Evolutionary conservation across 2,113 vertebrate genomes (phyloP), one percentile per base, ranked within the genome.

Genomic region (Rhadina sibilatrix): DNA sequence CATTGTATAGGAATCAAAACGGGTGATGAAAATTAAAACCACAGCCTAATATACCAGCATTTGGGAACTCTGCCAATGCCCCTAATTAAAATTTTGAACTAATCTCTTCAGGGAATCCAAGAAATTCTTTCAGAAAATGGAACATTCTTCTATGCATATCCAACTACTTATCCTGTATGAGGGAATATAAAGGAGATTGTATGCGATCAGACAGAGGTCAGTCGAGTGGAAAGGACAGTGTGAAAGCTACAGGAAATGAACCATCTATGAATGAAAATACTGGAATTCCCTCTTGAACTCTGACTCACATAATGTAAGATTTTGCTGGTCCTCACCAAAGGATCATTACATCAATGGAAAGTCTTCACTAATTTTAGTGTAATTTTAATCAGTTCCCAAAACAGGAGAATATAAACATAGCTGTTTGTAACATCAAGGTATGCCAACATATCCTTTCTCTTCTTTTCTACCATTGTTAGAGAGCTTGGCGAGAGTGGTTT

Each of bases 201-300:
- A 89, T 56, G 77, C 4, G 24, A 94, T 96, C 96, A 96, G 94
- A 89, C 90, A 93, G 92, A 96, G 90, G 90, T 84, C 94, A 92
- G 57, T 92, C 52, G 10, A 95, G 90, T 95, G 93, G 90, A 96
- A 96, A 96, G 96, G 90, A 95, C 94, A 95, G 92, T 89, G 80
- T 95, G 92, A 92, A 94, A 89, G 88, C 93, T 90, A 87, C 90
- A 96, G 92, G 94, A 96, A 96, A 96, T 94, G 83, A 95, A 61
- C 40, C 77, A 95, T 93, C 68, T 84, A 57, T 93, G 83, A 88
- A 95, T 70, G 91, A 93, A 92, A 90, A 92, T 89, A 89, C 44
- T 87, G 90, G 69, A 89, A 84, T 65, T 92, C 68, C 76, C 90
- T 89, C 64, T 81, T 90, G 88, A 90, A 92, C 79, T 57, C 86